These are phyloP conservation scores for Lutjanus argentimaculatus DNA, from an alignment of 2,797 vertebrate genomes.

Conservation along the genomic window DNA sequence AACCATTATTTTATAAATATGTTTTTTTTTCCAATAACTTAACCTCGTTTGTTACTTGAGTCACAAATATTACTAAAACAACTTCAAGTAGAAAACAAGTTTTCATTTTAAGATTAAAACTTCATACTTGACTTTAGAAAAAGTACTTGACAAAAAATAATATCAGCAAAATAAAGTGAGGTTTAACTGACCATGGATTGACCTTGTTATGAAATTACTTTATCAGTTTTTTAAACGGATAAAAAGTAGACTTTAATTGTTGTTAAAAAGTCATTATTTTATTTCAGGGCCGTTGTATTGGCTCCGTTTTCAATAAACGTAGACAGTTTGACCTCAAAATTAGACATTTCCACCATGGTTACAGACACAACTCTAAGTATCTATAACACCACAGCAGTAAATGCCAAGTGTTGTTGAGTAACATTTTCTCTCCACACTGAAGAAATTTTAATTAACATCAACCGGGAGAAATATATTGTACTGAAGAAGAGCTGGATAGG, in stretches of 20 bases:
- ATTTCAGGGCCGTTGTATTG: not conserved
- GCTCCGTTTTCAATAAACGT: not conserved
- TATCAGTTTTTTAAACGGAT: not conserved
- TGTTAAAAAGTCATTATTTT: slow-evolving; percentile 7
- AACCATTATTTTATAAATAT: too few relatives aligned
- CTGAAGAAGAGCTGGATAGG: not conserved
- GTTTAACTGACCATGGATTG: not conserved
- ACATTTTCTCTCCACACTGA: not conserved
- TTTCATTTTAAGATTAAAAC: too few relatives aligned
- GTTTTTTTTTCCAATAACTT: too few relatives aligned
- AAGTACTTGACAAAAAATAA: too few relatives aligned
- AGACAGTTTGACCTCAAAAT: slow-evolving; percentile 10
- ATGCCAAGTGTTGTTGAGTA: slow-evolving; percentile 19
- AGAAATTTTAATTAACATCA: slow-evolving; percentile 11
- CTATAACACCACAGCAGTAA: slow-evolving; percentile 3
- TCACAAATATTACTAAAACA: too few relatives aligned
- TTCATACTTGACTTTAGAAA: too few relatives aligned
- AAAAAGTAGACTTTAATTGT: not conserved
- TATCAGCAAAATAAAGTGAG: not conserved
- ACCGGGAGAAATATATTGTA: slow-evolving; percentile 5
- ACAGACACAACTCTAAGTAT: slow-evolving; percentile 24
- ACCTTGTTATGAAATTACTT: not conserved
- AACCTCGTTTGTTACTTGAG: too few relatives aligned
- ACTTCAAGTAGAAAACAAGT: too few relatives aligned
- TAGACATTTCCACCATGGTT: slow-evolving; percentile 17